Evolutionary conservation across 2,797 vertebrate species (phyloP), one percentile per base, ranked within the genome.

Genomic region (Pyrocephalus nanus): DNA sequence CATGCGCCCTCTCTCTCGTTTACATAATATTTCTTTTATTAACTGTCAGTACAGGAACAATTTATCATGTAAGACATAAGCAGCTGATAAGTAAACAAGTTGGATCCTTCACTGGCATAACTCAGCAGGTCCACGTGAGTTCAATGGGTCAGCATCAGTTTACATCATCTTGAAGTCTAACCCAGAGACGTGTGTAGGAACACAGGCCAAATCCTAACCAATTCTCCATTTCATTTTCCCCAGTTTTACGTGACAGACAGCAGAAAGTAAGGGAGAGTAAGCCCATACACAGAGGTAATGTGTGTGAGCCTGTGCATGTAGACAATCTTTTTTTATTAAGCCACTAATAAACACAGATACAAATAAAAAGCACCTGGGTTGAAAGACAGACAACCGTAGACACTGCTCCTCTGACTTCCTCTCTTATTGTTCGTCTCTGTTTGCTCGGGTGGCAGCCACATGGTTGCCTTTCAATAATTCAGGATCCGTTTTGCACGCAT

Each of bases 381-480:
- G 65, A 88, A 78, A 71, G 32, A 16, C 0, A 3, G 51, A 3
- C 3, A 3, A 18, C 20, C 11, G 11, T 3, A 36, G 43, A 16
- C 0, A 0, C 45, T 40, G 54, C n/a, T 82, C 15, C 64, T 87
- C 42, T 20, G 64, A 12, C 29, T 65, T 58, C 22, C 16, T 79
- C 38, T 65, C 36, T 80, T 55, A 27, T 23, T 92, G 86, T 88
- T 65, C 0, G 0, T 23, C 42, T 53, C 13, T 76, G 50, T 53
- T 71, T 91, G 78, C 91, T 69, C 0, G 2, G 19, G 34, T 81
- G 78, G 81, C 78, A 89, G 67, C 86, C 88, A 74, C 91, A 51
- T 61, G 65, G 75, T 14, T 62, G 89, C 69, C 43, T 92, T 91
- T 96, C 81, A 96, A 91, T 96, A 91, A 96, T 96, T 95, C 91